Evolutionary conservation across 2,888 invertebrate species (phyloP), one percentile per base, ranked within the genome.

Genomic region (Carpatolechia fugitivella): DNA sequence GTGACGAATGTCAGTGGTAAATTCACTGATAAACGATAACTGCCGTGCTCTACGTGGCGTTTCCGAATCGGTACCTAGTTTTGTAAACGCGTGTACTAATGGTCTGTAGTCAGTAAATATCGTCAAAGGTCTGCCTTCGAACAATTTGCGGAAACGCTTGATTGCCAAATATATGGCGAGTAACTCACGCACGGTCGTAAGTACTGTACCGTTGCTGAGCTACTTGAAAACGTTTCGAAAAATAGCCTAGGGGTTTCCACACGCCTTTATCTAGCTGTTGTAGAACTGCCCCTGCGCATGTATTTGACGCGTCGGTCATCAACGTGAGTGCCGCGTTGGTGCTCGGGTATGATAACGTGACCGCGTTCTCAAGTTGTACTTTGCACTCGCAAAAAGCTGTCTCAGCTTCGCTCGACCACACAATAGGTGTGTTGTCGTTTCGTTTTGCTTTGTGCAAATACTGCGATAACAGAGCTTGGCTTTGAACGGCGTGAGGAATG

Each of bases 241-340:
- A 78, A 54, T 75, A 79, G 0, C 69, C 70, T 10, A 78, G 50
- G 0, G 76, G 76, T 57, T 74, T 53, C 65, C 70, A 68, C 0
- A 52, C 24, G 18, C 60, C 50, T 7, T 64, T 41, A 3, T 61
- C 52, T 1, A 52, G n/a, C 61, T 80, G 78, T 55, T 81, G 72
- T n/a, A 84, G 47, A 0, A 65, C 70, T 0, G 73, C 74, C 1
- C 79, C 80, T 6, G 74, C 61, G 2, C 74, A 65, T 0, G 33
- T 59, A 40, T 75, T 65, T 0, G 77, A 81, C 1, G 81, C 81
- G 58, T 80, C 76, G 0, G 63, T 60, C 31, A 66, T 60, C 0
- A 79, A 10, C 5, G 66, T 55, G 11, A 78, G 18, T 8, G 55
- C 24, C 1, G 70, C 65, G 33, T 64, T 56, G 0, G 54, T 4